Evolutionary conservation across 2,888 invertebrate genomes (phyloP).

Genomic region (Dioctria rufipes): DNA sequence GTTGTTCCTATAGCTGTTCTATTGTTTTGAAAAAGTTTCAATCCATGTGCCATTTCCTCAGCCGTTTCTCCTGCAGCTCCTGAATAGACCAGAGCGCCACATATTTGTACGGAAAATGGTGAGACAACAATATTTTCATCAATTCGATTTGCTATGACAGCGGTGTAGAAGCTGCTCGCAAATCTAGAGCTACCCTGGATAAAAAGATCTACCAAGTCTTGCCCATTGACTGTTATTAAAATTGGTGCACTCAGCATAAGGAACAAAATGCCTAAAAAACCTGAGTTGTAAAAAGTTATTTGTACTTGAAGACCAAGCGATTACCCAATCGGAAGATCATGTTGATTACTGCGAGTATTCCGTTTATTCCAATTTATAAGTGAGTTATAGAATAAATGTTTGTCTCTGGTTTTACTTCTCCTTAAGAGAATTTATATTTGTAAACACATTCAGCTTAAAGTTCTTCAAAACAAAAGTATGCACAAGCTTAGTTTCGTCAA

Average conservation of each 20-base stretch:
- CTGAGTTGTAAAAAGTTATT: no score
- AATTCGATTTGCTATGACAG: constrained; percentile 68
- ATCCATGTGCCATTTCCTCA: constrained; percentile 74
- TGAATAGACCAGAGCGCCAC: constrained; percentile 80
- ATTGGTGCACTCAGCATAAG: not conserved
- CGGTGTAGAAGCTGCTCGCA: constrained; percentile 65
- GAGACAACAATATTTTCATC: constrained; percentile 81
- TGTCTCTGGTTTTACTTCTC: no score
- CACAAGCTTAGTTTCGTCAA: no score
- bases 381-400: no score
- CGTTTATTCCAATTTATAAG: no score
- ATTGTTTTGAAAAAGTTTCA: constrained; percentile 72
- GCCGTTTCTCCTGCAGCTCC: constrained; percentile 79
- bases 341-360: no score
- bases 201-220: not conserved
- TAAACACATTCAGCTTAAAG: no score
- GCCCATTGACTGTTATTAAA: not conserved
- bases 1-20: constrained; percentile 62
- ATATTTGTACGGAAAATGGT: constrained; percentile 82
- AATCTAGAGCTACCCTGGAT: constrained; percentile 65
- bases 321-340: no score
- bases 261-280: not conserved
- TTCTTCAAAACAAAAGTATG: no score
- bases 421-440: no score
- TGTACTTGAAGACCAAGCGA: no score